Evolutionary conservation across 2,113 vertebrate species (phyloP), one percentile per base, ranked within the genome.

Genomic region (Abramis brama): DNA sequence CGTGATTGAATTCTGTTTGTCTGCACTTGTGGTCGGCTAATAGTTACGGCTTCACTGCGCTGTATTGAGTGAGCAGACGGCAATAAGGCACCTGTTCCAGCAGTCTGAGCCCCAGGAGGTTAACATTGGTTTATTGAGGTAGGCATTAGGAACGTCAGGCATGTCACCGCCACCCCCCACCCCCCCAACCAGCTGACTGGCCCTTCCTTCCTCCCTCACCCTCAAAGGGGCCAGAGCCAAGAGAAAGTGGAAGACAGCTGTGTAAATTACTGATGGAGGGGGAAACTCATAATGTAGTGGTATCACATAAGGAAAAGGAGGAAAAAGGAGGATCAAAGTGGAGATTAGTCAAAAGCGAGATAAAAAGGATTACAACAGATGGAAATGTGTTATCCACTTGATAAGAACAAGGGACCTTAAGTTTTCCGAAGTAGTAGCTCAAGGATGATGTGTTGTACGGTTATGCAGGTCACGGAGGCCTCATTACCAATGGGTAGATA

Each of bases 241-340:
- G n/a, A 83, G 91, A 93, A 91, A 93, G 91, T 94, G 93, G 88
- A 86, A 85, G 86, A 91, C 93, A 95, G 93, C 93, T 94, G 93
- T 84, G 82, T 80, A 87, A 88, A 86, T 73, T 85, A 86, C 73
- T 59, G 52, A 36, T n/a, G 79, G 82, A 74, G 57, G 74, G 82
- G 66, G 79, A 85, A 85, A 77, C 87, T 79, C 79, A 88, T 80
- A 85, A 87, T 75, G 39, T 62, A 25, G 55, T 55, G 45, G 43
- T 62, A 52, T 50, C 74, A 71, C 82, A 83, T 85, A 50, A 83
- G 79, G 82, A 82, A 83, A 80, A 89, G 78, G 64, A 86, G 73
- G 57, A 86, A 84, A 71, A 57, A 82, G 64, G 75, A 73, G 83
- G 86, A 87, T 89, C 73, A 85, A 89, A 87, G 82, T 7, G 57